Base-by-base conservation (phyloP, 2,888 invertebrate species). In the Phyllotreta cruciferae region DNA sequence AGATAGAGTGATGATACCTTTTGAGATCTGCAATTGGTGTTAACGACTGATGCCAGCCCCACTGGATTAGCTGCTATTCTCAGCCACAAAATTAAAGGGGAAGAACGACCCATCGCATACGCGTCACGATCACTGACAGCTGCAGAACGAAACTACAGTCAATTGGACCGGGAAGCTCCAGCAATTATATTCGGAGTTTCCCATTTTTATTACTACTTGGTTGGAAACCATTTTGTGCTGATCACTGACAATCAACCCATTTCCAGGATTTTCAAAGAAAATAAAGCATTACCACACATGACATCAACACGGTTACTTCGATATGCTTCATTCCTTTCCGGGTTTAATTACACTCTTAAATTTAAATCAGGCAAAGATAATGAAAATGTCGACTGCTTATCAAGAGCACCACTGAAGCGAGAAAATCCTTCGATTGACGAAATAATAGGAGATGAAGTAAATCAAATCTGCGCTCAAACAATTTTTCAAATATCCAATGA, bases 1-100 rank as follows among this genome's bases (percentile, higher is more conserved):
- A 3, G 24, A 24, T 24, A 1, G 24, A 24, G 24, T 24, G 1
- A 1, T 24, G 1, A 24, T 4, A 24, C 24, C 24, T 4, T 66
- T 53, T 42, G 53, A 66, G 14, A 50, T 6, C 35, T 60, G 24
- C 62, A 56, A 34, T 7, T 66, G 6, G 34, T 62, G n/a, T 41
- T 64, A 3, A 39, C 60, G 5, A 58, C 62, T 9, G 68, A 68
- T 53, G 56, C 60, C 2, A 41, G 57, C 1, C 36, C 47, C 10
- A 35, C 14, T 3, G 66, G 55, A 38, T 36, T 68, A 24, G 50
- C 56, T 3, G 66, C 64, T 13, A 39, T 60, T 6, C 53, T 64
- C 37, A 39, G 11, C 6, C 63, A 66, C 11, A 35, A 6, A 9
- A 36, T 49, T 1, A 4, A 36, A 10, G 39, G 49, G 11, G 41